Conservation (phyloP, 2,797 vertebrate species). For the Catostomus latipinnis region DNA sequence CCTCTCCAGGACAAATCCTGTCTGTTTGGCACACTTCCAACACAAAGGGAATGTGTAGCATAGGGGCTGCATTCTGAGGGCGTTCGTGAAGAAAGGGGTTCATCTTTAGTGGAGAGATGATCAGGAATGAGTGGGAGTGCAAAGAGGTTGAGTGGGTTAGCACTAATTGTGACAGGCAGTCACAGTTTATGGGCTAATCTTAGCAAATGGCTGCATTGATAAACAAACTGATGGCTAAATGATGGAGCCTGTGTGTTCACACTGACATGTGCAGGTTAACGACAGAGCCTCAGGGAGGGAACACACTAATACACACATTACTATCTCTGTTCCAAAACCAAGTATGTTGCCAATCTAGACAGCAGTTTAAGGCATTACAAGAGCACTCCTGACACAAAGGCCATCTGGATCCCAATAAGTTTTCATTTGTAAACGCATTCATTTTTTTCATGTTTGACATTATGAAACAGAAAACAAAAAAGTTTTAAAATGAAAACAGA, state of each 20-base stretch:
- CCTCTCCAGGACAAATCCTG: slow-evolving; percentile 3
- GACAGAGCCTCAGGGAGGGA: slow-evolving; percentile 1
- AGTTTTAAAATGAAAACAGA: too few relatives aligned
- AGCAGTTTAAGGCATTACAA: neutral
- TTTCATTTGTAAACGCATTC: too few relatives aligned
- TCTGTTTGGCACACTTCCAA: slow-evolving; percentile 5
- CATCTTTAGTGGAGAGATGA: slow-evolving; percentile 15
- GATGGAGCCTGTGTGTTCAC: slow-evolving; percentile 26
- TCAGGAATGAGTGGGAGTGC: slow-evolving; percentile 28
- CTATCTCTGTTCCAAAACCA: slow-evolving; percentile 9
- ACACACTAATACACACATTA: too few relatives aligned
- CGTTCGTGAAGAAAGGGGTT: slow-evolving; percentile 8
- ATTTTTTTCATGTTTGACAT: too few relatives aligned
- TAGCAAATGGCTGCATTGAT: slow-evolving; percentile 38
- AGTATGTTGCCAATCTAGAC: neutral
- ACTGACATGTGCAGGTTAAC: neutral
- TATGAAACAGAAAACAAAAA: too few relatives aligned
- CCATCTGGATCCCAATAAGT: too few relatives aligned
- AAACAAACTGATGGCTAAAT: slow-evolving; percentile 51
- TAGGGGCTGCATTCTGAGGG: neutral
- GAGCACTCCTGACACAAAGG: neutral
- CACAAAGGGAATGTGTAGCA: neutral
- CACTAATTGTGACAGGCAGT: slow-evolving; percentile 49
- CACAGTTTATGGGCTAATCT: slow-evolving; percentile 51
- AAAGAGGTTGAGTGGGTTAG: slow-evolving; percentile 36